Evolutionary conservation across 2,113 vertebrate species (phyloP).

Genomic region (Rallus limicola): DNA sequence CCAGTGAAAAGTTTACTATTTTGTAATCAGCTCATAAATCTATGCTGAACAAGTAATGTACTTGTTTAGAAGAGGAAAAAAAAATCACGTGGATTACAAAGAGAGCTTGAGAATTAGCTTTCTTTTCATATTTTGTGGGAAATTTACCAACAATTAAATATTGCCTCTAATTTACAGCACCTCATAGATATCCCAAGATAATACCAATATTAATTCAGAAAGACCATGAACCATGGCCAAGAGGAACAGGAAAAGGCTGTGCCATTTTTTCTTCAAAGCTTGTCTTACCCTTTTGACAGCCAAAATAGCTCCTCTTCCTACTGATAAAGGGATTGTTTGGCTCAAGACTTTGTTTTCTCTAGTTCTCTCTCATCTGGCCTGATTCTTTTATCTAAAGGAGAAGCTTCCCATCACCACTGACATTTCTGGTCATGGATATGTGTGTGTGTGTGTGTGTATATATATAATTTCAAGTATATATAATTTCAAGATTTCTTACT

Average conservation of each 20-base stretch:
- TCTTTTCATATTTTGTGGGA: background rate
- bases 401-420: background rate
- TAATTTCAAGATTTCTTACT: background rate
- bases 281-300: background rate
- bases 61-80: background rate
- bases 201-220: background rate
- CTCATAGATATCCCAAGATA: background rate
- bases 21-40: background rate
- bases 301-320: background rate
- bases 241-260: background rate
- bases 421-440: background rate
- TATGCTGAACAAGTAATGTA: background rate
- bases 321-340: background rate
- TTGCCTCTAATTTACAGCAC: background rate
- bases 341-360: background rate
- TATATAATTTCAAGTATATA: background rate
- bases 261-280: background rate
- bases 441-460: too few relatives aligned
- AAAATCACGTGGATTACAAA: background rate
- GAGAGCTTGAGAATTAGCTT: background rate
- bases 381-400: background rate
- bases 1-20: background rate
- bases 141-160: background rate
- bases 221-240: background rate
- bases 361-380: background rate